These are phyloP conservation scores for Phymanthus crucifer DNA, from an alignment of 92 coral and sea anemone genomes.

Conservation along the genomic window DNA sequence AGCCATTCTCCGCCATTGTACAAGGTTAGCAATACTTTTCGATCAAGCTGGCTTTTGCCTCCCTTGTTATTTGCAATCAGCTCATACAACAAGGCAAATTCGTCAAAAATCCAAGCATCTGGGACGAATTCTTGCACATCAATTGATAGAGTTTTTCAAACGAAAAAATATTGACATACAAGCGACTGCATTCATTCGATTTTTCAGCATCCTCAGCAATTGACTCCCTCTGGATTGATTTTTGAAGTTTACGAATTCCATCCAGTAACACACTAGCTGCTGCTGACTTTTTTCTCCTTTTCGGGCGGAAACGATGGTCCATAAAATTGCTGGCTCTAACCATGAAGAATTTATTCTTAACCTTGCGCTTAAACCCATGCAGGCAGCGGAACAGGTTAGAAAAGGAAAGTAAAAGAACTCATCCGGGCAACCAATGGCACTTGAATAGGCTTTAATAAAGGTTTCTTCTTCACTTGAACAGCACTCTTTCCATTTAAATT, in stretches of 20 bases:
- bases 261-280: conserved; percentile 23
- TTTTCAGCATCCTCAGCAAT: not conserved
- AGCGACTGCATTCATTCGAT: conserved; percentile 9
- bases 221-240: not conserved
- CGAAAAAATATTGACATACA: conserved; percentile 19
- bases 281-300: conserved; percentile 26
- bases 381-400: conserved; percentile 13
- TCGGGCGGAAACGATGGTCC: conserved; percentile 20
- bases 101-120: conserved; percentile 31
- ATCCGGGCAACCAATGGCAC: conserved; percentile 22
- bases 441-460: not conserved
- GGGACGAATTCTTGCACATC: conserved; percentile 18
- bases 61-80: conserved; percentile 35
- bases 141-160: conserved; percentile 26
- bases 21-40: conserved; percentile 15
- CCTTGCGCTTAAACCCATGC: conserved; percentile 14
- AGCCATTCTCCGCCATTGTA: conserved; percentile 26
- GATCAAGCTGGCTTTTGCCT: conserved; percentile 20
- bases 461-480: not conserved
- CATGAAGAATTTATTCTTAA: conserved; percentile 11
- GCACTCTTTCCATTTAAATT: not conserved
- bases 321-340: conserved; percentile 17
- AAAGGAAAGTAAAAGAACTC: conserved; percentile 28
- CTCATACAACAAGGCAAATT: conserved; percentile 30
- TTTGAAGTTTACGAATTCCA: conserved; percentile 13